Base-by-base conservation (phyloP, 2,113 vertebrate genomes). In the Calidris pygmaea region DNA sequence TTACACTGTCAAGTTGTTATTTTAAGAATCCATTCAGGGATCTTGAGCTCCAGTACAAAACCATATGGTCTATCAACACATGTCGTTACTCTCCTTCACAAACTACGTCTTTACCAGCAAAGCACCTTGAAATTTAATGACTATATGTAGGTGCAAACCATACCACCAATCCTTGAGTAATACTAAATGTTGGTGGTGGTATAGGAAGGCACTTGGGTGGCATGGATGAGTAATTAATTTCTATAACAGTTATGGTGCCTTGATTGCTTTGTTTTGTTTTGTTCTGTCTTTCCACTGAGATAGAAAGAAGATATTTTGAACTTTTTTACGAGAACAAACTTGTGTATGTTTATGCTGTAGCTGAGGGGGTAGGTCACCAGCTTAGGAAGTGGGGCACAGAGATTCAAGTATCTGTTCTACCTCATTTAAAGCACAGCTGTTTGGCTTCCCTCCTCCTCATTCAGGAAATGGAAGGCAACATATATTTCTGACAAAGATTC, bases 1-100 rank as follows among this genome's bases (percentile, higher is more conserved):
- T 85, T 90, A 90, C 30, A 62, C 37, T 63, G 59, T 71, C 85
- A 96, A 78, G 43, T 35, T 96, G 80, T 91, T 95, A 91, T 96
- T 95, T 96, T 94, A 95, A 94, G 75, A 95, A 82, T 58, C 48
- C 30, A 63, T 94, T 85, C 32, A 88, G 82, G 39, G 65, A 90
- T 95, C 86, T 65, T 60, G 55, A 93, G 35, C 68, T 92, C 43
- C 73, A 89, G 47, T 74, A 77, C n/a, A 89, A 96, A 91, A 82
- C 58, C 76, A 83, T 89, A 43, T 92, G 82, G 35, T 77, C 45
- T 79, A 72, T 73, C 72, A 56, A 68, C 58, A 85, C 32, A 43
- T 39, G 24, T 29, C 45, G 76, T 78, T 94, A 43, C 23, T 53
- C 66, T 89, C 50, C 26, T 77, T 13, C 41, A 52, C 48, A 71